phyloP scores from a whole-genome alignment of 2,113 vertebrate genomes.

The Vulpes lagopus region DNA sequence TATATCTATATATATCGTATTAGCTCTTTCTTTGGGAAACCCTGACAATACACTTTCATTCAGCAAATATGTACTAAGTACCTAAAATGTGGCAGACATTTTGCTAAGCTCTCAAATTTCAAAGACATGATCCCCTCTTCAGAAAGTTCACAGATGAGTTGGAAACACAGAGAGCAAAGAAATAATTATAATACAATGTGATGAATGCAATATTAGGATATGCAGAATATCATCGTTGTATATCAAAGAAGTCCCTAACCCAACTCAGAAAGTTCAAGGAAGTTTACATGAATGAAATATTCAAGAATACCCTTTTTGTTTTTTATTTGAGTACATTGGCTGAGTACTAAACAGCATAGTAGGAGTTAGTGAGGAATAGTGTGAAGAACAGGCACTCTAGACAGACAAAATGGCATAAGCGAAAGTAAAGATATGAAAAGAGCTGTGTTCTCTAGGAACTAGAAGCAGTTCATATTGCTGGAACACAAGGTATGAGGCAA shows the following conservation, averaged over 20 bases:
- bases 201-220: not conserved
- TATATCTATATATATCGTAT: not conserved
- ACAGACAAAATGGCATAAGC: not conserved
- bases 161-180: conserved; percentile 21
- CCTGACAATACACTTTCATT: not conserved
- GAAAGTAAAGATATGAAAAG: conserved; percentile 12
- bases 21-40: not conserved
- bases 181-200: not conserved
- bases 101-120: conserved; percentile 36
- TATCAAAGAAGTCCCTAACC: not conserved
- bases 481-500: not conserved
- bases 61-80: not conserved
- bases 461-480: not conserved
- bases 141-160: not conserved
- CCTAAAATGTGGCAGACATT: not conserved
- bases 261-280: conserved; percentile 13
- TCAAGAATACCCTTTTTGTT: conserved; percentile 6
- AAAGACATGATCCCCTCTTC: conserved; percentile 30
- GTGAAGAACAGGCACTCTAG: not conserved
- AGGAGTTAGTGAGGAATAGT: not conserved
- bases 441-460: not conserved
- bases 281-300: not conserved
- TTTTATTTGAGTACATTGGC: not conserved
- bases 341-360: not conserved
- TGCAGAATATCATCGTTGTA: not conserved